Conservation (phyloP, 2,888 invertebrate genomes). For the Drosophila silvestris region DNA sequence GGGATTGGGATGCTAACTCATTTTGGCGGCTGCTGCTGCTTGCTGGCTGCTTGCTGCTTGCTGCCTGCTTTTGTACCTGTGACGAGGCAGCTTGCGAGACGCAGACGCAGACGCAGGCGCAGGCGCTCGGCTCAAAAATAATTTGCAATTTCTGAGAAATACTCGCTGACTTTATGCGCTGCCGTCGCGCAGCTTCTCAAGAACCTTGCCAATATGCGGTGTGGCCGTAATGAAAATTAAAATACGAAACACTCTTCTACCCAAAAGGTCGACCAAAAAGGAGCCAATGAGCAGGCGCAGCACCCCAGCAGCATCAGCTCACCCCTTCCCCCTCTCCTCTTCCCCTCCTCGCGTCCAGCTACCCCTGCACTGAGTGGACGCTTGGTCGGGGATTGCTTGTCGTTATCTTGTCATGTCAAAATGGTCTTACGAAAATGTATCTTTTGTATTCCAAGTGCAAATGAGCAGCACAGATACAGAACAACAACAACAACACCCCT, state of each 20-base stretch:
- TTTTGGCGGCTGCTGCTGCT: slow-evolving; percentile 67
- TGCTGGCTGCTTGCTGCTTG: slow-evolving; percentile 23
- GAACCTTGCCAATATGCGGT: slow-evolving; percentile 69
- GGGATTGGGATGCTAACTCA: slow-evolving; percentile 78
- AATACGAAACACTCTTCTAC: slow-evolving; percentile 69
- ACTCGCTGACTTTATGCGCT: slow-evolving; percentile 69
- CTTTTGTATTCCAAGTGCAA: slow-evolving; percentile 83
- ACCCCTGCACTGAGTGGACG: slow-evolving; percentile 33
- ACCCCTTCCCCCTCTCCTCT: too few relatives aligned
- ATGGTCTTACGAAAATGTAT: slow-evolving; percentile 83
- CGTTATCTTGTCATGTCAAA: slow-evolving; percentile 84
- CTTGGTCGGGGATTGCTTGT: slow-evolving; percentile 74
- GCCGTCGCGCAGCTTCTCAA: slow-evolving; percentile 67
- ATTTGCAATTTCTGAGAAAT: slow-evolving; percentile 84
- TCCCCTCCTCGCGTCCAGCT: neutral
- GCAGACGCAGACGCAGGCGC: slow-evolving; percentile 46
- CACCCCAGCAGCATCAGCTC: slow-evolving; percentile 46
- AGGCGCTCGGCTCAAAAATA: slow-evolving; percentile 81
- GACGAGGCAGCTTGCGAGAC: slow-evolving; percentile 48
- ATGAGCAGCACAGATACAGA: slow-evolving; percentile 76
- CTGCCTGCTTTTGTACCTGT: slow-evolving; percentile 53
- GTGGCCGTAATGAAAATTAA: slow-evolving; percentile 80
- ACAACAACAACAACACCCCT: slow-evolving; percentile 13
- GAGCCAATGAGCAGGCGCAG: slow-evolving; percentile 61
- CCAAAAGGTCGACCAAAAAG: slow-evolving; percentile 73